These are phyloP conservation scores for Lepisosteus osseus DNA, from an alignment of 2,113 vertebrate genomes.

Conservation along the genomic window DNA sequence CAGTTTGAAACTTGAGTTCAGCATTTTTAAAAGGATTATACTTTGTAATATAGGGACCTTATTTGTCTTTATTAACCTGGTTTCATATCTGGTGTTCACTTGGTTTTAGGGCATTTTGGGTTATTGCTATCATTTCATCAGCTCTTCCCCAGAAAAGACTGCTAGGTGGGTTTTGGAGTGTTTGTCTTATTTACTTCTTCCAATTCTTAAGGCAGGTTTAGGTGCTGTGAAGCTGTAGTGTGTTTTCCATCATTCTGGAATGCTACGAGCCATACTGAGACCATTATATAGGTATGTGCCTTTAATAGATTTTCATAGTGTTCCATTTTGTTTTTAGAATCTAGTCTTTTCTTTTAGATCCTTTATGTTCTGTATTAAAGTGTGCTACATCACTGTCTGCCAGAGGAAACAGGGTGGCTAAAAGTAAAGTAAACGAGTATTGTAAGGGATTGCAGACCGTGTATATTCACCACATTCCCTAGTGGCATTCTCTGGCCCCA, in stretches of 20 bases:
- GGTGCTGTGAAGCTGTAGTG: too few species aligned
- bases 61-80: too few species aligned
- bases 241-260: not conserved
- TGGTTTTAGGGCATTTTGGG: too few species aligned
- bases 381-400: slow-evolving; percentile 57
- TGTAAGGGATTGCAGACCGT: slow-evolving; percentile 5
- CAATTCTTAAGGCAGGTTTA: too few species aligned
- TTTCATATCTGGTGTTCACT: too few species aligned
- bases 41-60: too few species aligned
- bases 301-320: not conserved
- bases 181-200: too few species aligned
- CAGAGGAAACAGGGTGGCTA: slow-evolving; percentile 41
- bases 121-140: too few species aligned
- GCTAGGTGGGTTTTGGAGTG: too few species aligned
- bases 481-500: slow-evolving; percentile 37
- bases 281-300: not conserved
- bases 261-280: not conserved
- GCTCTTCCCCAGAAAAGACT: too few species aligned
- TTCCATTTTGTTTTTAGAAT: not conserved
- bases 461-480: slow-evolving; percentile 25
- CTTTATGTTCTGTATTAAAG: not conserved
- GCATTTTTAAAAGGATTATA: too few species aligned
- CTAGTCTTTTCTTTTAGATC: not conserved
- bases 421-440: slow-evolving; percentile 33
- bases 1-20: too few species aligned